Percentiles rank a stretch among this genome's conserved stretches.
Evolutionary conservation across 1,140 invertebrate species (phyloP).

Genomic region (Rhagoletis zephyria): DNA sequence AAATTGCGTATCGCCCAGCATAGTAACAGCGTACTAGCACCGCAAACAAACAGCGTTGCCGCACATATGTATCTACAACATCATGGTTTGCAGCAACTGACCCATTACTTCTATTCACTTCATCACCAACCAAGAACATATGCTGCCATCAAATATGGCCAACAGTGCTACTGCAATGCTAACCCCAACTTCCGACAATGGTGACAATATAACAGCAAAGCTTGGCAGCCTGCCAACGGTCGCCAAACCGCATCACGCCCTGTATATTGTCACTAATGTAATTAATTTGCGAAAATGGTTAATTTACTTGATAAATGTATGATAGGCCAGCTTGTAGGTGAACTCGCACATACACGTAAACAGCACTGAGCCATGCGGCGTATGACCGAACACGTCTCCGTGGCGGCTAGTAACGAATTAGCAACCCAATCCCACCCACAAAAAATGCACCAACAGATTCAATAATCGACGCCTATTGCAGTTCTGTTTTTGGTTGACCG

Average conservation of each 20-base stretch:
- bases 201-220: background rate
- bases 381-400: constrained; percentile 25
- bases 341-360: background rate
- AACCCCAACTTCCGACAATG: background rate
- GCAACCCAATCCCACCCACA: background rate
- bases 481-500: constrained; percentile 36
- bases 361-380: background rate
- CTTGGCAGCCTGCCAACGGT: constrained; percentile 10
- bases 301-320: constrained; percentile 50
- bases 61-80: too few species aligned
- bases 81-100: background rate
- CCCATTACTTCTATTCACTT: background rate
- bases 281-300: constrained; percentile 54
- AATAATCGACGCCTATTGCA: constrained; percentile 43
- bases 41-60: background rate
- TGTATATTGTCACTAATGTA: constrained; percentile 49
- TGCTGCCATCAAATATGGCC: constrained; percentile 11
- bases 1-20: constrained; percentile 11
- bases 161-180: background rate
- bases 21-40: background rate
- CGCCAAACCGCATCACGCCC: constrained; percentile 41
- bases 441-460: background rate
- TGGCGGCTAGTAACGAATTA: background rate
- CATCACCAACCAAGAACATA: background rate
- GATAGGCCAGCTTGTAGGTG: constrained; percentile 25